Evolutionary conservation across 2,113 vertebrate genomes (phyloP).

Genomic region (Caranx melampygus): DNA sequence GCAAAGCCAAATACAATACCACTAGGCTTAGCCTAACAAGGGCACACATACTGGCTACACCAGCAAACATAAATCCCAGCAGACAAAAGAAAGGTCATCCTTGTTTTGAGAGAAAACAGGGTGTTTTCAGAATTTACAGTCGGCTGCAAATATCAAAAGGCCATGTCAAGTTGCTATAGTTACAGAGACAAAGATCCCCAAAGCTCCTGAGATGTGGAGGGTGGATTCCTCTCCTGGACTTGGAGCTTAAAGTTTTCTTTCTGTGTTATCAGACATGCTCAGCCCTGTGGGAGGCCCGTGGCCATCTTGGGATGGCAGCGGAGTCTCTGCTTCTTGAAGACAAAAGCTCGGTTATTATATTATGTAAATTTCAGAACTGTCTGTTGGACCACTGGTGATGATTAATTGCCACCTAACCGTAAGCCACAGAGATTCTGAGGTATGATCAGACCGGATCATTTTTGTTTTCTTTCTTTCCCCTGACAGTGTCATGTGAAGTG

Average conservation of each 20-base stretch:
- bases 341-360: conserved; percentile 26
- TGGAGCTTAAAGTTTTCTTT: not conserved
- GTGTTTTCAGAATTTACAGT: conserved; percentile 38
- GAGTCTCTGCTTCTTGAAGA: not conserved
- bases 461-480: not conserved
- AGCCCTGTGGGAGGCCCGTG: conserved; percentile 14
- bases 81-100: conserved; percentile 45
- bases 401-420: conserved; percentile 43
- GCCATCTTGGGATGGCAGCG: not conserved
- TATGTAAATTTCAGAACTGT: conserved; percentile 50
- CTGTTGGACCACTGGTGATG: conserved; percentile 27
- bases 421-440: conserved; percentile 21
- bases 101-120: conserved; percentile 28
- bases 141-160: conserved; percentile 10
- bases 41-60: conserved; percentile 6
- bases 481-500: not conserved
- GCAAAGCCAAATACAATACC: conserved; percentile 25
- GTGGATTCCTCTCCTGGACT: not conserved
- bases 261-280: not conserved
- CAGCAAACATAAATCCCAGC: conserved; percentile 27
- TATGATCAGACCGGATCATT: not conserved
- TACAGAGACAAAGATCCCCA: conserved; percentile 17
- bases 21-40: conserved; percentile 11
- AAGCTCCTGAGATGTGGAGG: conserved; percentile 11
- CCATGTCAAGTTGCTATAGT: conserved; percentile 27